Base-by-base conservation (phyloP, 1,140 invertebrate genomes). In the Atta texana region DNA sequence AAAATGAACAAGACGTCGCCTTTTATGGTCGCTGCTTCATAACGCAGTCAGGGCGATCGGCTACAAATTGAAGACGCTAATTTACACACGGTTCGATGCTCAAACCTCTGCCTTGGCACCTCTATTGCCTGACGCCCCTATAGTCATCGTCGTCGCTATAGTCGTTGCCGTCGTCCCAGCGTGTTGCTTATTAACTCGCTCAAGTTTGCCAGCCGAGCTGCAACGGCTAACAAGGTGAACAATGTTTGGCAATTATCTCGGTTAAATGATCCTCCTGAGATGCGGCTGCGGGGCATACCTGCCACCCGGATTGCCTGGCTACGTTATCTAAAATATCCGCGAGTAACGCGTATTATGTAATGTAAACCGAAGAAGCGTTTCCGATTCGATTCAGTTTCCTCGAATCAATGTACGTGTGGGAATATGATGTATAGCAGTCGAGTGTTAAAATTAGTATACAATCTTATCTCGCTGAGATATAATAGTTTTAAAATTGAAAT, bases 231-330 rank as follows among this genome's bases (percentile, higher is more conserved):
- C 94, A 94, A 94, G 94, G 92, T 94, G 94, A 95, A 95, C 94
- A 95, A 95, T 95, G 94, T 95, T 94, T 94, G 94, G 93, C 92
- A 95, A 95, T 95, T 95, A 95, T 95, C 93, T 93, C 91, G 91
- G 93, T 93, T 94, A 94, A 95, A 94, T 94, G 94, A 95, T 95
- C 94, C 93, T 91, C 92, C 76, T 57, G 89, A 91, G 89, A 90
- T 85, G 82, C 82, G 66, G 64, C 59, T 88, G 88, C 86, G 4
- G 31, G 89, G 89, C 80, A 86, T 86, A 64, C 87, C 87, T 85
- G 61, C 51, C 57, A 39, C 39, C 66, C 53, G 55, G 68, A 74
- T 80, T 51, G 61, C 64, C 68, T 82, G 59, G 31, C 55, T 74
- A 59, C n/a, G 39, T 84, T 57, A 39, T 66, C 55, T 51, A 59